Percentiles rank a stretch among this genome's conserved stretches.
Conservation (phyloP, 2,797 vertebrate genomes). For the Tenualosa ilisha region DNA sequence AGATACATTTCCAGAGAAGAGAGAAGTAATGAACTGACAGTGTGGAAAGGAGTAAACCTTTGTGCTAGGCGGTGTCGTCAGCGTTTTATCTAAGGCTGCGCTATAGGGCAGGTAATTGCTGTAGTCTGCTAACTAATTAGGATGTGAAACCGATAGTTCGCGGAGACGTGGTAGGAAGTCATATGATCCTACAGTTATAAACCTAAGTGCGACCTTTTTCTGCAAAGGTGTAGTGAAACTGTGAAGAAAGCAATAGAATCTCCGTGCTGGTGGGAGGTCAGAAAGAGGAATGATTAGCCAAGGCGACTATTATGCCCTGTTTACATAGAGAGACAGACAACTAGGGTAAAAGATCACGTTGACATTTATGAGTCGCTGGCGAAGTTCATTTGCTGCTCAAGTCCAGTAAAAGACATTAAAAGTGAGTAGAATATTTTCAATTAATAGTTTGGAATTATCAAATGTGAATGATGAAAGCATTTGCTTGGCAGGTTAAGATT, state of each 20-base stretch:
- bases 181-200: too few species aligned
- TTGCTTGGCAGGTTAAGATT: too few species aligned
- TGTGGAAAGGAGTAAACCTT: background rate
- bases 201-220: background rate
- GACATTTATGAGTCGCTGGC: background rate
- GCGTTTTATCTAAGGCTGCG: background rate
- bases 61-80: background rate
- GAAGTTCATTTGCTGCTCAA: background rate
- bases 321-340: background rate
- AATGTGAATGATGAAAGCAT: too few species aligned
- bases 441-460: background rate
- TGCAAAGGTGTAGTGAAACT: background rate
- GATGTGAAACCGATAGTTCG: background rate
- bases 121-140: background rate
- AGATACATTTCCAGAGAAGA: background rate
- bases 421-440: constrained; percentile 36
- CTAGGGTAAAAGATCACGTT: constrained; percentile 23
- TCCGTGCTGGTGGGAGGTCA: background rate
- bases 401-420: background rate
- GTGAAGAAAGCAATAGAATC: background rate
- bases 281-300: constrained; percentile 23
- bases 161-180: background rate
- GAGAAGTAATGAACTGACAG: background rate
- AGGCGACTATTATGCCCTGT: background rate
- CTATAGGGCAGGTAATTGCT: background rate